Percentiles rank a stretch among this genome's conserved stretches.
These are phyloP conservation scores for Syndactyla subalaris DNA, from an alignment of 2,797 vertebrate genomes.

Conservation along the genomic window DNA sequence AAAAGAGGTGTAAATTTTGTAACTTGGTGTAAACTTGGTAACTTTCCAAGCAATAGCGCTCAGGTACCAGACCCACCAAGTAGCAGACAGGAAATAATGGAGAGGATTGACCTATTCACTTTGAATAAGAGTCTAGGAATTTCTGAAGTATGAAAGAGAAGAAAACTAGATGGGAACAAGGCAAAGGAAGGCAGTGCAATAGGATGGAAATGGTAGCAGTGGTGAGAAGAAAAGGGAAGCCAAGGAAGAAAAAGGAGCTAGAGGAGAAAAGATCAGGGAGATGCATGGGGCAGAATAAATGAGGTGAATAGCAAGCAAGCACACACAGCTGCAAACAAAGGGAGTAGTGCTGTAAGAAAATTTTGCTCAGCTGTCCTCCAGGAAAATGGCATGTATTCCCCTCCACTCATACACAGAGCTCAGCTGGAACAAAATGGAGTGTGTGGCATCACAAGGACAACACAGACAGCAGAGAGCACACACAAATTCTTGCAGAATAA, in stretches of 20 bases:
- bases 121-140: background rate
- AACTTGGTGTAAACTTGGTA: background rate
- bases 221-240: background rate
- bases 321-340: background rate
- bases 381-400: background rate
- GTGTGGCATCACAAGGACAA: background rate
- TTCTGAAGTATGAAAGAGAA: background rate
- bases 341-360: background rate
- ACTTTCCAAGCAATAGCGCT: background rate
- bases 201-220: background rate
- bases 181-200: background rate
- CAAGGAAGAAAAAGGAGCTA: background rate
- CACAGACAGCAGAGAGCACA: background rate
- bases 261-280: background rate
- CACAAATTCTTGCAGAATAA: background rate
- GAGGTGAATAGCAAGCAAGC: background rate
- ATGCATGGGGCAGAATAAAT: background rate
- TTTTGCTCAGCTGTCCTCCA: background rate
- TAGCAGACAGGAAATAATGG: background rate
- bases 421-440: background rate
- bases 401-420: accelerated
- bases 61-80: background rate
- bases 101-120: background rate
- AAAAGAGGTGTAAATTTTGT: background rate
- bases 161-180: background rate